phyloP scores from a whole-genome alignment of 1,140 invertebrate genomes.

The Hycleus phaleratus region DNA sequence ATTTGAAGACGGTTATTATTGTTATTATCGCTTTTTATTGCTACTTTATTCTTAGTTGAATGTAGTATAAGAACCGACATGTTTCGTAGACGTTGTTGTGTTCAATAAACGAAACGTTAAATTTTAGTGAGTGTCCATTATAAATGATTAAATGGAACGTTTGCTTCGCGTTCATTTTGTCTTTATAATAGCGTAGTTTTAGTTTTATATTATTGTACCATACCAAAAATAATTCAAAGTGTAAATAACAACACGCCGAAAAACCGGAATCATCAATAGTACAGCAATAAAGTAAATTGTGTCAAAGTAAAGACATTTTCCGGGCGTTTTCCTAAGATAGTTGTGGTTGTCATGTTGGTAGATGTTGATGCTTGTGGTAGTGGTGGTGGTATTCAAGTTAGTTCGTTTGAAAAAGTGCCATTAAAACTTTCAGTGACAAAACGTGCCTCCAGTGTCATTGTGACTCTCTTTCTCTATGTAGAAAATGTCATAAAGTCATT shows the following conservation, averaged over 20 bases:
- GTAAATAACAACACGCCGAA: too few species aligned
- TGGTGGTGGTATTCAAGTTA: too few species aligned
- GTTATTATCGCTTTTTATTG: conserved; percentile 29
- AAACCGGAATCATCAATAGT: too few species aligned
- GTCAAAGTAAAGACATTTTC: too few species aligned
- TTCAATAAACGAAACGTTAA: conserved; percentile 13
- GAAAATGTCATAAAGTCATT: conserved; percentile 18
- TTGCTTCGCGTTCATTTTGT: too few species aligned
- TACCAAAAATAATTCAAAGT: too few species aligned
- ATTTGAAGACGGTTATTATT: conserved; percentile 14
- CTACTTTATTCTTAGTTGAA: conserved; percentile 15
- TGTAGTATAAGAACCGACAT: neutral
- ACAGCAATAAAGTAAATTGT: too few species aligned
- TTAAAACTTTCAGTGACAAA: conserved; percentile 19
- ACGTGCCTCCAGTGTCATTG: conserved; percentile 5
- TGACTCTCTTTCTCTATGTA: conserved; percentile 4
- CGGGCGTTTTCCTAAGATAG: too few species aligned
- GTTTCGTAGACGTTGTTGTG: conserved; percentile 6
- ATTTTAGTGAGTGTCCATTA: conserved; percentile 7
- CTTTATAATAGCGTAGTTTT: too few species aligned
- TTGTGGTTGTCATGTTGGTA: too few species aligned
- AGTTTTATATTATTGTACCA: too few species aligned
- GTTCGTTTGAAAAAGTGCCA: conserved; percentile 8
- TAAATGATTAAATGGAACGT: conserved; percentile 4
- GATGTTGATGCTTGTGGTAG: too few species aligned